These are phyloP conservation scores for Calliopsis andreniformis DNA, from an alignment of 1,140 invertebrate species.

Conservation along the genomic window DNA sequence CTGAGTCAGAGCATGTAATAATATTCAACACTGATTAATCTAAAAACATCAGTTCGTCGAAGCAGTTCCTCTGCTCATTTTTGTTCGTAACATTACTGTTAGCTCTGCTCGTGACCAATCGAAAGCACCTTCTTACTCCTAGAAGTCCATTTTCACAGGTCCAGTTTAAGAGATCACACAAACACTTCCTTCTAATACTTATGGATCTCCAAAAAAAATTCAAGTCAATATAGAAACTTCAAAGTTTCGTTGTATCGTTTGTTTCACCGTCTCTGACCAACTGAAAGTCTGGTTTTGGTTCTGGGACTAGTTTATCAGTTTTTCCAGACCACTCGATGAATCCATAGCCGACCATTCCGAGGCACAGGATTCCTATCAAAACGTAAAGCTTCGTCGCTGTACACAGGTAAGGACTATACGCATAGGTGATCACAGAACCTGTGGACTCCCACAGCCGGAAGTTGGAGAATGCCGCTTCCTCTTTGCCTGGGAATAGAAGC, in stretches of 20 bases:
- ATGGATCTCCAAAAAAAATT: neutral
- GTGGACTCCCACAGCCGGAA: slow-evolving; percentile 95
- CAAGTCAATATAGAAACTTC: neutral
- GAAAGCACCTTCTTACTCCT: too few species aligned
- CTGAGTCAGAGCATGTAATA: too few species aligned
- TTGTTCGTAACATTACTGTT: too few species aligned
- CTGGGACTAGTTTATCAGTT: slow-evolving; percentile 42
- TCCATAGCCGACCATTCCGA: slow-evolving; percentile 89
- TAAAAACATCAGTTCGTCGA: too few species aligned
- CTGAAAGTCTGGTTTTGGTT: slow-evolving; percentile 73
- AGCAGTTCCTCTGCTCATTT: too few species aligned
- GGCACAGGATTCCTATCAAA: slow-evolving; percentile 86
- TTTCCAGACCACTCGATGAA: slow-evolving; percentile 69
- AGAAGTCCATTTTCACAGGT: neutral
- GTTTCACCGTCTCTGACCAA: slow-evolving; percentile 64
- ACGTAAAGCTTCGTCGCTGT: slow-evolving; percentile 89
- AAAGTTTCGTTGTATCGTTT: slow-evolving; percentile 30
- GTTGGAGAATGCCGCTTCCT: slow-evolving; percentile 96
- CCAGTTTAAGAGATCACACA: neutral
- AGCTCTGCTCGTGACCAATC: too few species aligned
- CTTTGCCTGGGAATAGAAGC: slow-evolving; percentile 91
- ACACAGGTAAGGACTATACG: slow-evolving; percentile 89
- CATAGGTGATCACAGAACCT: slow-evolving; percentile 93
- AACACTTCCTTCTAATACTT: neutral
- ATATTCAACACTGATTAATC: too few species aligned